Base-by-base conservation (phyloP, 2,888 invertebrate genomes). In the Plebejus argus region DNA sequence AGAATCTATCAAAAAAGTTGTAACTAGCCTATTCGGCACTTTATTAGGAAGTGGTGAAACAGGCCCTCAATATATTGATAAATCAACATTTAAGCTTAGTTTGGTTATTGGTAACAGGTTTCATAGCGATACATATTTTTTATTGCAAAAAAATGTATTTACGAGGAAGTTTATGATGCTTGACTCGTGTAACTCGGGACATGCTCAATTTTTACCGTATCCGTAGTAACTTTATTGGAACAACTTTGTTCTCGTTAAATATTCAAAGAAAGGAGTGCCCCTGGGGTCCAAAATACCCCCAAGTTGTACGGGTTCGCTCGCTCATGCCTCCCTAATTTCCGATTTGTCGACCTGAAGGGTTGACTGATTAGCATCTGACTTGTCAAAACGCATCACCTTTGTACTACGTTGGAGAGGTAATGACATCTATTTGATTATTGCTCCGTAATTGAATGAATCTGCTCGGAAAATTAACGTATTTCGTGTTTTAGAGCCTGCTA, bases 311-410 rank as follows among this genome's bases (percentile, higher is more conserved):
- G 90, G 89, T 90, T 91, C 88, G 90, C 89, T 89, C 91, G 84
- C 90, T 93, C 93, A 92, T 90, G 92, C 92, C 91, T 90, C 89
- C 89, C 91, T 92, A 92, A 94, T 93, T 91, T 91, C 93, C 93
- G 93, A 93, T 93, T 93, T 93, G 93, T 91, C 92, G 91, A 87
- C 89, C 87, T 87, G 89, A 92, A 92, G 92, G 93, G 92, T 93
- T 92, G 89, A 90, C 89, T 91, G 93, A 93, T 93, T 93, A 92
- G 90, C 93, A 92, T 93, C 92, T 90, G 90, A 90, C 91, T 91
- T 90, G 91, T 92, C 92, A 88, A 85, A 88, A 87, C 88, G 86
- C 87, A 89, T 84, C 84, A 84, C 86, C 88, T 88, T 89, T 89
- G 91, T 89, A 33, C 28, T 33, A 33, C 66, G 10, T 23, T 85